These are phyloP conservation scores for Lagocephalus sceleratus DNA, from an alignment of 2,797 vertebrate genomes.

Conservation along the genomic window DNA sequence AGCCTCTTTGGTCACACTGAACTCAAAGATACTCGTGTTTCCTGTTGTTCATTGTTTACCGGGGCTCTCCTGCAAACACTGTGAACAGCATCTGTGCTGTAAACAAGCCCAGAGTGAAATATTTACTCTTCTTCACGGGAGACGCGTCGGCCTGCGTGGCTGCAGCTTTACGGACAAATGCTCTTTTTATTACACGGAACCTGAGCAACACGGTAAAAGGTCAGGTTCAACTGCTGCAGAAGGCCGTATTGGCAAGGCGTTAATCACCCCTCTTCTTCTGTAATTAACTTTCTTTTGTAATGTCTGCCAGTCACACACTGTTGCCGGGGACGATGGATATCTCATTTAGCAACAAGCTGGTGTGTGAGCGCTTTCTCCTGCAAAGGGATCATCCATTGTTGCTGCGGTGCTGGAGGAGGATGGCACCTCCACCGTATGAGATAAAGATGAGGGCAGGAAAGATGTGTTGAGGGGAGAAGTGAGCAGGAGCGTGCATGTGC, in stretches of 20 bases:
- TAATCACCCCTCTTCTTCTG: not conserved
- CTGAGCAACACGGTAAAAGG: conserved; percentile 4
- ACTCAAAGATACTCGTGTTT: conserved; percentile 1
- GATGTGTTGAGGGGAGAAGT: no score
- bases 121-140: not conserved
- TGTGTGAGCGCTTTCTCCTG: not conserved
- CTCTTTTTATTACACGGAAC: not conserved
- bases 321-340: not conserved
- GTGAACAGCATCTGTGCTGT: conserved; percentile 5
- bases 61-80: not conserved
- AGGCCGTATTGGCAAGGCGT: not conserved
- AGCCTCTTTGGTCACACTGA: not conserved
- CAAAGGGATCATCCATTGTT: not conserved
- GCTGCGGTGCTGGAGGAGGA: not conserved
- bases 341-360: not conserved
- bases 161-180: not conserved
- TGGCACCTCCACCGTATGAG: not conserved
- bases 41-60: conserved; percentile 7
- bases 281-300: conserved; percentile 29
- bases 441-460: not conserved
- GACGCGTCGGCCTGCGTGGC: conserved; percentile 4
- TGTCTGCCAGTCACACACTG: not conserved
- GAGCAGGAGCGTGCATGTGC: not conserved
- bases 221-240: not conserved
- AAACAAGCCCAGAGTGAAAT: conserved; percentile 10